Conservation (phyloP, 2,113 vertebrate genomes). For the Petrocephalus zakoni region DNA sequence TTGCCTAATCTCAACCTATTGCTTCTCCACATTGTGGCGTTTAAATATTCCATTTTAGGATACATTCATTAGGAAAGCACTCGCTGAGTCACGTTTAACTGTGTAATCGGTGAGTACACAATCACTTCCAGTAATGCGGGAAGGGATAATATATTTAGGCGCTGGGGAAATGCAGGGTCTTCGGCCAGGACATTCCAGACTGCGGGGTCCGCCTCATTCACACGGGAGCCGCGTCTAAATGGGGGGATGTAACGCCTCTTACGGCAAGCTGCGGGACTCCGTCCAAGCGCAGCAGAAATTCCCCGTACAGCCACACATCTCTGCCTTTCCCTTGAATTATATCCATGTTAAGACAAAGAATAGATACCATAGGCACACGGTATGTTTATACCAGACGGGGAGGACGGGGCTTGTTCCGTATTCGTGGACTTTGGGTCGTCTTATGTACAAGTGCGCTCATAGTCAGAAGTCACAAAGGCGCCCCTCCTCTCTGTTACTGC, state of each 20-base stretch:
- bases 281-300: background rate
- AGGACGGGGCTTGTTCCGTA: background rate
- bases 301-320: background rate
- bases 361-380: background rate
- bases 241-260: constrained; percentile 5
- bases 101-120: constrained; percentile 46
- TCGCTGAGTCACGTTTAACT: constrained; percentile 53
- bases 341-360: background rate
- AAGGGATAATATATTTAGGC: constrained; percentile 41
- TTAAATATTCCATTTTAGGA: constrained; percentile 5
- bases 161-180: constrained; percentile 6
- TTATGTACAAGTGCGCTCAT: background rate
- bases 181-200: constrained; percentile 36
- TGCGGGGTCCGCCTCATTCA: constrained; percentile 41
- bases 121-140: constrained; percentile 60
- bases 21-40: background rate
- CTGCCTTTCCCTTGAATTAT: background rate
- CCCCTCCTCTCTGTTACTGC: background rate
- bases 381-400: background rate
- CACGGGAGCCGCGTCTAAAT: background rate
- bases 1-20: background rate
- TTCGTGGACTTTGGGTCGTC: background rate
- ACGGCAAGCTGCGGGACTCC: background rate
- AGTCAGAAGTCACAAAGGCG: background rate
- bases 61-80: background rate